Evolutionary conservation across 2,888 invertebrate genomes (phyloP).

Genomic region (Diaphora mendica): DNA sequence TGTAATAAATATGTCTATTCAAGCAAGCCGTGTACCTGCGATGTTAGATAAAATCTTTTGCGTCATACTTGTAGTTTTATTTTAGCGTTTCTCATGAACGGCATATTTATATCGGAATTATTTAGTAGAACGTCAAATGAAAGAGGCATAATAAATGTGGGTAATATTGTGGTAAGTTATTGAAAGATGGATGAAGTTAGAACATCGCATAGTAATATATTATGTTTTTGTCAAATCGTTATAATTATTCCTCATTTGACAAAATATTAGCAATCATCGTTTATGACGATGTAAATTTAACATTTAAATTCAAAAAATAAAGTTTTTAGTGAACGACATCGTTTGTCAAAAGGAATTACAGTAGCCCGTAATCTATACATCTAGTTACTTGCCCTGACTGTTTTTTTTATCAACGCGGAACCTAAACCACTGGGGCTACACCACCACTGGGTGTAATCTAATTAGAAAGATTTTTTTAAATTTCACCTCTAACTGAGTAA

Average conservation of each 20-base stretch:
- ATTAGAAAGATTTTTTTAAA: no score
- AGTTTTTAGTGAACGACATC: no score
- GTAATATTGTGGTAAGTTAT: neutral
- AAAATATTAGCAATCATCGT: neutral
- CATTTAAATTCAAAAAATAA: no score
- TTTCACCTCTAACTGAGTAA: no score
- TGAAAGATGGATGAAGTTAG: neutral
- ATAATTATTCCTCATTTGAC: neutral
- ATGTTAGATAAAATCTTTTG: neutral
- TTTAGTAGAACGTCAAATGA: neutral
- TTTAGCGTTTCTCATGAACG: neutral
- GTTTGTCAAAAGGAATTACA: no score
- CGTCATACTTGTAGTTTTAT: neutral
- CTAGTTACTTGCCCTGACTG: no score
- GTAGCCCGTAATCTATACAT: no score
- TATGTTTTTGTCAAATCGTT: neutral
- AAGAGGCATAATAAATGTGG: neutral
- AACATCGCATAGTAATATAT: neutral
- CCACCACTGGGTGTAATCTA: no score
- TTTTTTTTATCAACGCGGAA: no score
- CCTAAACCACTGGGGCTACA: no score
- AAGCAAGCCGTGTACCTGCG: neutral
- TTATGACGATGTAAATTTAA: no score
- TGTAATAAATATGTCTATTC: constrained; percentile 1
- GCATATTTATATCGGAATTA: neutral